Evolutionary conservation across 2,888 invertebrate genomes (phyloP).

Genomic region (Heliconius hortense): DNA sequence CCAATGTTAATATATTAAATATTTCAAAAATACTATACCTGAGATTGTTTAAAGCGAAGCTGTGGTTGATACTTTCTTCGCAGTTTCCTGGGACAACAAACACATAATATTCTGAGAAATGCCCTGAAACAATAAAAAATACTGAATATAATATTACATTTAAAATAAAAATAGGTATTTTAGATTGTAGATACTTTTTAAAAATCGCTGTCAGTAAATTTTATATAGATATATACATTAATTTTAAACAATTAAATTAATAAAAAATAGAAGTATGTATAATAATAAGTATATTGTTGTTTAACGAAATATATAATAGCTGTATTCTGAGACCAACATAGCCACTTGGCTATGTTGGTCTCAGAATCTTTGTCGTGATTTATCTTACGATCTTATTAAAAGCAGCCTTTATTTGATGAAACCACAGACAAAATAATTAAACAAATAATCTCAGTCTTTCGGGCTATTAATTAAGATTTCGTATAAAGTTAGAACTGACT

Average conservation of each 20-base stretch:
- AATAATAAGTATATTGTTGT: neutral
- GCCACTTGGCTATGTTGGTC: constrained; percentile 2
- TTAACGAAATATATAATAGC: neutral
- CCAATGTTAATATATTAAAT: neutral
- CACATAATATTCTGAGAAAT: constrained; percentile 94
- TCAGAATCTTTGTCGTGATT: constrained; percentile 8
- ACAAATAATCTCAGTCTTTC: constrained; percentile 33
- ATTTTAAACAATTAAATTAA: neutral
- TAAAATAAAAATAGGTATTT: neutral
- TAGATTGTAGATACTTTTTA: neutral
- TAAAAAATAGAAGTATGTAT: too few relatives aligned
- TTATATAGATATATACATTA: too few relatives aligned
- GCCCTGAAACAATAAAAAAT: constrained; percentile 86
- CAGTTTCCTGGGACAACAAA: constrained; percentile 92
- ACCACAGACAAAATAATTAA: constrained; percentile 31
- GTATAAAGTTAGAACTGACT: constrained; percentile 33
- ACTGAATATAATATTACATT: neutral
- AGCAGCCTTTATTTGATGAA: constrained; percentile 13
- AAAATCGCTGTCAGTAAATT: neutral
- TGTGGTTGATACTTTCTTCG: constrained; percentile 91
- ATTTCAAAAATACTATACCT: constrained; percentile 77
- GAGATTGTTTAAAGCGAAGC: constrained; percentile 91
- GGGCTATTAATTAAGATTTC: constrained; percentile 40
- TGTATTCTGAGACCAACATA: too few relatives aligned
- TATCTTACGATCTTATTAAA: constrained; percentile 24